A percentile compares a stretch with the other conserved stretches of the same genome.
Conservation (phyloP, 2,113 vertebrate genomes). For the Toxotes chatareus region DNA sequence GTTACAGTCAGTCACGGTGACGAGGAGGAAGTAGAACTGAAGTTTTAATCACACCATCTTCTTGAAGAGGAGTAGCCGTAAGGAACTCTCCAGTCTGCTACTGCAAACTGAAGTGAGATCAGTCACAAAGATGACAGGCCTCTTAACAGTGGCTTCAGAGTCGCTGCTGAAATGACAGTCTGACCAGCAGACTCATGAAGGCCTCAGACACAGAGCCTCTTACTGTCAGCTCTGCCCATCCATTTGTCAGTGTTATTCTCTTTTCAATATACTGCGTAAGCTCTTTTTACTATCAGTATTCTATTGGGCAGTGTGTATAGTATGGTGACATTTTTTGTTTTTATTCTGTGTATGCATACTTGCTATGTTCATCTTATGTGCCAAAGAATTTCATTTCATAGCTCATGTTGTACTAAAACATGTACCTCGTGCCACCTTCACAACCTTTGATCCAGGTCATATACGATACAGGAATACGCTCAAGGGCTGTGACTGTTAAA, state of each 20-base stretch:
- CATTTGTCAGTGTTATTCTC: conserved; percentile 74
- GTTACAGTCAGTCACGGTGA: background rate
- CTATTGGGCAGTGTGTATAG: conserved; percentile 55
- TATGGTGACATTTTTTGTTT: conserved; percentile 36
- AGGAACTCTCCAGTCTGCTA: conserved; percentile 42
- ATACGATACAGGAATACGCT: conserved; percentile 16
- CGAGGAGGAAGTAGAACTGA: background rate
- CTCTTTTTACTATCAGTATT: conserved; percentile 59
- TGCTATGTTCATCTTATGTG: conserved; percentile 27
- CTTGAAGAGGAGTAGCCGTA: conserved; percentile 6
- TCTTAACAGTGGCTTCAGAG: conserved; percentile 23
- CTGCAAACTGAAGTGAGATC: conserved; percentile 35
- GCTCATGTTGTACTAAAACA: conserved; percentile 44
- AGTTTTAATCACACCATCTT: conserved; percentile 23
- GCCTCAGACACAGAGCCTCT: conserved; percentile 5
- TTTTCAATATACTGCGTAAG: conserved; percentile 70
- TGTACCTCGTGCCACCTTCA: conserved; percentile 25
- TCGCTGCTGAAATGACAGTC: conserved; percentile 21
- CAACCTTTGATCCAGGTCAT: conserved; percentile 18
- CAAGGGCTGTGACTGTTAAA: background rate
- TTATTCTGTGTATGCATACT: conserved; percentile 43
- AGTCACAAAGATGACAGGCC: conserved; percentile 21
- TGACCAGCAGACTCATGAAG: conserved; percentile 17
- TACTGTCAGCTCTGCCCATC: conserved; percentile 38
- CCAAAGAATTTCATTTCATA: conserved; percentile 51